A percentile compares a stretch with the other conserved stretches of the same genome.
Conservation (phyloP, 2,888 invertebrate genomes). For the Caenorhabditis afra region DNA sequence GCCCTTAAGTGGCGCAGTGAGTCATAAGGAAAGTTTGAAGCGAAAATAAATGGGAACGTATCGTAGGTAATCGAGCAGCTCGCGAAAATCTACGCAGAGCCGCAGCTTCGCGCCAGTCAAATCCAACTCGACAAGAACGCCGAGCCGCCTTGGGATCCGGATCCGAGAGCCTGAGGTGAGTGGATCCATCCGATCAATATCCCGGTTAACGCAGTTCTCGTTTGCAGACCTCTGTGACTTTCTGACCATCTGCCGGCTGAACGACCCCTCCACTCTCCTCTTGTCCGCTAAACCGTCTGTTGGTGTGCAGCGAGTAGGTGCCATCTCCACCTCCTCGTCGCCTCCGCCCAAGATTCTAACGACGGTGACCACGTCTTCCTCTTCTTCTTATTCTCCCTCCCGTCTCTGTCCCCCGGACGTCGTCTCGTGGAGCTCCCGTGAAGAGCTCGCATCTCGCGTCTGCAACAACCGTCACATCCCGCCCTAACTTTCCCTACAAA, state of each 20-base stretch:
- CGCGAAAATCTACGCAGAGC: conserved; percentile 59
- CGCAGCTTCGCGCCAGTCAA: conserved; percentile 65
- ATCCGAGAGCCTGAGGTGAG: conserved; percentile 67
- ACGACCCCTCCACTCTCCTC: conserved; percentile 16
- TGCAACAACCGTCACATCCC: conserved; percentile 64
- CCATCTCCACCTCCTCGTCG: conserved; percentile 20
- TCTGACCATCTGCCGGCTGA: conserved; percentile 22
- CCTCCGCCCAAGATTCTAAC: conserved; percentile 40
- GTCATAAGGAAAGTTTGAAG: conserved; percentile 26
- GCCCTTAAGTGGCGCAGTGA: conserved; percentile 65
- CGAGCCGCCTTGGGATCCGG: conserved; percentile 75
- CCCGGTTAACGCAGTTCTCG: no score
- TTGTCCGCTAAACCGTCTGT: conserved; percentile 1
- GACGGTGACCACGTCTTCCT: conserved; percentile 25
- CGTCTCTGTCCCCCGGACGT: conserved; percentile 59
- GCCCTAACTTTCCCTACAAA: conserved; percentile 50
- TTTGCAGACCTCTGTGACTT: neutral
- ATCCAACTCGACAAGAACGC: conserved; percentile 73
- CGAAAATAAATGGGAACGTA: neutral
- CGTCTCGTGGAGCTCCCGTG: conserved; percentile 62
- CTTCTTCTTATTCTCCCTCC: conserved; percentile 33
- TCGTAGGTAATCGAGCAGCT: conserved; percentile 55
- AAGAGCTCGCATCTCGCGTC: conserved; percentile 62
- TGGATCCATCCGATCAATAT: neutral
- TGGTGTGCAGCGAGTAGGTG: conserved; percentile 31